phyloP scores from a whole-genome alignment of 2,888 invertebrate species.

The Melipona beecheii region DNA sequence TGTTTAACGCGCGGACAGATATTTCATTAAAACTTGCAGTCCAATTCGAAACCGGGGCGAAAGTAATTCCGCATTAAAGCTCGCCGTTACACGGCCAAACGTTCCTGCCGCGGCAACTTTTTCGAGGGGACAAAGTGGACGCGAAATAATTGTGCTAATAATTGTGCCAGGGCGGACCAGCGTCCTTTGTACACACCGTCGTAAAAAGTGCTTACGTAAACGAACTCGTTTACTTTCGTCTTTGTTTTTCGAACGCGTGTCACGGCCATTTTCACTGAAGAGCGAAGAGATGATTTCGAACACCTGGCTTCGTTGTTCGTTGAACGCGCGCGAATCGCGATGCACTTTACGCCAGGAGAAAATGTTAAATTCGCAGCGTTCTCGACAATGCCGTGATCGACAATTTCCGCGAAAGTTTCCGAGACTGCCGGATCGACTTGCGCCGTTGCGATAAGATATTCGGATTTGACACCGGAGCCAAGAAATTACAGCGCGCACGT shows the following conservation, averaged over 20 bases:
- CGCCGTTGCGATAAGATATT: not conserved
- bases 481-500: not conserved
- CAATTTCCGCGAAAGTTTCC: conserved; percentile 49
- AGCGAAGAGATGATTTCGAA: not conserved
- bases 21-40: conserved; percentile 59
- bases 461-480: not conserved
- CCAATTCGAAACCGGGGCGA: conserved; percentile 41
- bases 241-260: not conserved
- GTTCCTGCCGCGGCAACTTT: conserved; percentile 21
- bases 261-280: not conserved
- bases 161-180: too few relatives aligned
- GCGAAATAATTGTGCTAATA: conserved; percentile 1
- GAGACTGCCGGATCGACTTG: conserved; percentile 7
- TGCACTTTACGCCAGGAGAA: conserved; percentile 10
- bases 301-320: not conserved
- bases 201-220: not conserved
- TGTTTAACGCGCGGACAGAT: conserved; percentile 42
- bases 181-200: not conserved
- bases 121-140: not conserved
- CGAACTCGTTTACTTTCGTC: not conserved
- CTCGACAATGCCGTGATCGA: conserved; percentile 41
- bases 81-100: conserved; percentile 18
- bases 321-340: not conserved
- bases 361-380: conserved; percentile 57
- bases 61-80: conserved; percentile 31